Conservation (phyloP, 1,140 invertebrate species). For the Drosophila lacertosa region DNA sequence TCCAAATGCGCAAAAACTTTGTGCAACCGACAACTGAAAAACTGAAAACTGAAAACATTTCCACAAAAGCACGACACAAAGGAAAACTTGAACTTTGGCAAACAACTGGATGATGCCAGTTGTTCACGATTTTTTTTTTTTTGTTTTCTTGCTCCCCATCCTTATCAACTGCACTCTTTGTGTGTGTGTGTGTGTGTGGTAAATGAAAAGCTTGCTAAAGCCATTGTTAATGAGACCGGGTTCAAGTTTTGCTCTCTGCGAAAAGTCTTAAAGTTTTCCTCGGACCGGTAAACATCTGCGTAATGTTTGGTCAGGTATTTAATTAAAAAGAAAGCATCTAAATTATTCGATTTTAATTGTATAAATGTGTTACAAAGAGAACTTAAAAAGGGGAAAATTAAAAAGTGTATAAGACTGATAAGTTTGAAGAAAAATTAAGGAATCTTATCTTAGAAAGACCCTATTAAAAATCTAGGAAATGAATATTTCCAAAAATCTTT, state of each 20-base stretch:
- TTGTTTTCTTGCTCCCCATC: not conserved
- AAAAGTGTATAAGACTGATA: too few species aligned
- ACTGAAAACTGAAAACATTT: slow-evolving; percentile 40
- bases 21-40: slow-evolving; percentile 19
- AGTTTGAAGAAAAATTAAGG: too few species aligned
- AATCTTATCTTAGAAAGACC: too few species aligned
- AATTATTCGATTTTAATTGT: too few species aligned
- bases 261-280: not conserved
- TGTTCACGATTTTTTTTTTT: too few species aligned
- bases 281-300: not conserved
- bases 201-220: slow-evolving; percentile 6
- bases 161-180: not conserved
- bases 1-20: slow-evolving; percentile 65
- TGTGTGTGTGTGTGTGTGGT: not conserved
- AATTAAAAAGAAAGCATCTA: too few species aligned
- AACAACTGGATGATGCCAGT: slow-evolving; percentile 25
- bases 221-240: slow-evolving; percentile 17
- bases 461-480: too few species aligned
- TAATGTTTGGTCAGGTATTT: not conserved
- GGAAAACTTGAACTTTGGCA: slow-evolving; percentile 20
- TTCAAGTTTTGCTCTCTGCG: too few species aligned
- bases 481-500: too few species aligned
- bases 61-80: slow-evolving; percentile 32
- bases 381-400: too few species aligned
- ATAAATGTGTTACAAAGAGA: too few species aligned